These are phyloP conservation scores for Colossoma macropomum DNA, from an alignment of 2,113 vertebrate species.

Conservation along the genomic window DNA sequence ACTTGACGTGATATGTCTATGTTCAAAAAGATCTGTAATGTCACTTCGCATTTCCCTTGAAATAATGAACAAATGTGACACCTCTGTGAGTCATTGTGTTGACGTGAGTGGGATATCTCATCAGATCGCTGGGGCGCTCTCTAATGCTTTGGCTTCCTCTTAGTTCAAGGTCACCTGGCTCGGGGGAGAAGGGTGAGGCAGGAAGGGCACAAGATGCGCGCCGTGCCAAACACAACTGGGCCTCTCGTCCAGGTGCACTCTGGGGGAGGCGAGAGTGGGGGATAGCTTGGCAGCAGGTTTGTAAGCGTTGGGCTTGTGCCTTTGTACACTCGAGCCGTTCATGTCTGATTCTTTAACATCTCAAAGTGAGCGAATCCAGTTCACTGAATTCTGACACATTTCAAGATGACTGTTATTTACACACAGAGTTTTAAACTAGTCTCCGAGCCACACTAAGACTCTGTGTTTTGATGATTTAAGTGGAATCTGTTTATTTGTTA, in stretches of 20 bases:
- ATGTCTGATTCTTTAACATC: neutral
- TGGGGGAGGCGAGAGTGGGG: neutral
- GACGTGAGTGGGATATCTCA: neutral
- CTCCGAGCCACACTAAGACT: neutral
- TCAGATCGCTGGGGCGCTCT: neutral
- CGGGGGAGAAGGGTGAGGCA: neutral
- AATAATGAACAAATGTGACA: slow-evolving; percentile 9
- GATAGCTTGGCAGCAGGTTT: slow-evolving; percentile 13
- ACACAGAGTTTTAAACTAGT: slow-evolving; percentile 5
- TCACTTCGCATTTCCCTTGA: neutral
- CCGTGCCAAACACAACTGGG: slow-evolving; percentile 21
- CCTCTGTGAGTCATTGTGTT: neutral
- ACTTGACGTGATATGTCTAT: neutral
- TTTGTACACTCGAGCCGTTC: slow-evolving; percentile 15
- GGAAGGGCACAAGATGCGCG: neutral
- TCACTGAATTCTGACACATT: neutral
- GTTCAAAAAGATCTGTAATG: neutral
- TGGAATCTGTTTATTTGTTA: slow-evolving; percentile 26
- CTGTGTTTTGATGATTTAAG: neutral
- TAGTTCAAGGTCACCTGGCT: neutral
- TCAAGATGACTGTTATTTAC: neutral
- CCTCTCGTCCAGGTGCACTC: slow-evolving; percentile 19
- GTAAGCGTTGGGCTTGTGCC: slow-evolving; percentile 15
- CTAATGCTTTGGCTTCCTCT: neutral
- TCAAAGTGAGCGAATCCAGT: slow-evolving; percentile 18